Conservation (phyloP, 2,797 vertebrate genomes). For the Xenopus petersii region DNA sequence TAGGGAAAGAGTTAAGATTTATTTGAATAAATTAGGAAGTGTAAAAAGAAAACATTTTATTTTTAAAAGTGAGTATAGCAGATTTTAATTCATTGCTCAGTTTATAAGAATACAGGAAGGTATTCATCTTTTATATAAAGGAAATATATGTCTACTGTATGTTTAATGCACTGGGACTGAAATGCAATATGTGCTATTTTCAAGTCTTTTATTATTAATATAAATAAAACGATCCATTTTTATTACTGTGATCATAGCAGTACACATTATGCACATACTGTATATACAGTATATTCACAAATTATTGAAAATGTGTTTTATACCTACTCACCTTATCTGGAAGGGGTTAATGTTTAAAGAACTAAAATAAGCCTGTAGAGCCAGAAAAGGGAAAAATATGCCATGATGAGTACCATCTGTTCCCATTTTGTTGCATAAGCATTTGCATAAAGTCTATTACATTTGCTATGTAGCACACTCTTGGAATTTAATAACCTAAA, state of each 20-base stretch:
- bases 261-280: background rate
- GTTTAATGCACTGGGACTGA: too few species aligned
- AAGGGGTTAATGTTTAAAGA: background rate
- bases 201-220: too few species aligned
- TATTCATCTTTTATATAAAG: too few species aligned
- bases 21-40: constrained; percentile 8
- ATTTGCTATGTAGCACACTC: constrained; percentile 62
- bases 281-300: background rate
- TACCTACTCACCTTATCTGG: background rate
- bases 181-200: too few species aligned
- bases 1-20: background rate
- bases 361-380: constrained; percentile 60
- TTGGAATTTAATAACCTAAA: constrained; percentile 66
- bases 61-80: background rate
- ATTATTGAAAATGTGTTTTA: too few species aligned
- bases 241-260: too few species aligned
- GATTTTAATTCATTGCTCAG: background rate
- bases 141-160: too few species aligned
- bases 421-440: constrained; percentile 66
- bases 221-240: too few species aligned
- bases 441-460: constrained; percentile 77
- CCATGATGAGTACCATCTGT: constrained; percentile 67
- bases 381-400: constrained; percentile 57
- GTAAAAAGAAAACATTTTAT: background rate
- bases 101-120: background rate